These are phyloP conservation scores for Mactromeris polynyma DNA, from an alignment of 2,888 invertebrate species.

Conservation along the genomic window DNA sequence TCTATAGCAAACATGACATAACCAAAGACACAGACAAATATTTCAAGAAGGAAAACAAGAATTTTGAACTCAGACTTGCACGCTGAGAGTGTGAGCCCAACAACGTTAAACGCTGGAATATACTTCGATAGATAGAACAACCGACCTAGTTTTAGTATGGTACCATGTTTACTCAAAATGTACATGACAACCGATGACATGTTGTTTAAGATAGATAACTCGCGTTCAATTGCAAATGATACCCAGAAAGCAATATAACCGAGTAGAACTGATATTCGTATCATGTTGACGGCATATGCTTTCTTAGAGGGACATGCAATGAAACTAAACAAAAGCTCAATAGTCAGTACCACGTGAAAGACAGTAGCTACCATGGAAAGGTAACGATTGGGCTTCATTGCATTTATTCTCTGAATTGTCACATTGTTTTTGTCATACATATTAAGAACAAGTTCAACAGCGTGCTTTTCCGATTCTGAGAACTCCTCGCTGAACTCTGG, in stretches of 20 bases:
- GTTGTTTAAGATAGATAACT: neutral
- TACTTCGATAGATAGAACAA: conserved; percentile 19
- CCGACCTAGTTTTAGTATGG: conserved; percentile 28
- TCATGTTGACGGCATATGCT: neutral
- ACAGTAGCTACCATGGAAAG: neutral
- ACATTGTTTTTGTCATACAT: neutral
- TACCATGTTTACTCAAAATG: neutral
- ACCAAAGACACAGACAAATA: conserved; percentile 35
- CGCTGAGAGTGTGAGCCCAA: neutral
- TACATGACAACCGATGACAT: neutral
- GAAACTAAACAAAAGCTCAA: conserved; percentile 23
- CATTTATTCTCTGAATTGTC: neutral
- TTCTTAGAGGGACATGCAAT: conserved; percentile 21
- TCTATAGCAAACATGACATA: conserved; percentile 38
- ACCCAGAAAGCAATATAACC: conserved; percentile 31
- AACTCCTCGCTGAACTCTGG: conserved; percentile 18
- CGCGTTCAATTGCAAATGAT: neutral
- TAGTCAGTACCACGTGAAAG: conserved; percentile 24
- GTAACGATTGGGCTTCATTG: conserved; percentile 22
- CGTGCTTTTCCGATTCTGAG: conserved; percentile 3
- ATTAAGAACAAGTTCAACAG: neutral
- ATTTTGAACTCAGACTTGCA: conserved; percentile 31
- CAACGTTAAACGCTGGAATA: conserved; percentile 16
- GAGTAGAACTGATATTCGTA: neutral
- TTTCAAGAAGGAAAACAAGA: conserved; percentile 24